A percentile compares a stretch with the other conserved stretches of the same genome.
Evolutionary conservation across 1,140 invertebrate genomes (phyloP).

Genomic region (Phortica variegata): DNA sequence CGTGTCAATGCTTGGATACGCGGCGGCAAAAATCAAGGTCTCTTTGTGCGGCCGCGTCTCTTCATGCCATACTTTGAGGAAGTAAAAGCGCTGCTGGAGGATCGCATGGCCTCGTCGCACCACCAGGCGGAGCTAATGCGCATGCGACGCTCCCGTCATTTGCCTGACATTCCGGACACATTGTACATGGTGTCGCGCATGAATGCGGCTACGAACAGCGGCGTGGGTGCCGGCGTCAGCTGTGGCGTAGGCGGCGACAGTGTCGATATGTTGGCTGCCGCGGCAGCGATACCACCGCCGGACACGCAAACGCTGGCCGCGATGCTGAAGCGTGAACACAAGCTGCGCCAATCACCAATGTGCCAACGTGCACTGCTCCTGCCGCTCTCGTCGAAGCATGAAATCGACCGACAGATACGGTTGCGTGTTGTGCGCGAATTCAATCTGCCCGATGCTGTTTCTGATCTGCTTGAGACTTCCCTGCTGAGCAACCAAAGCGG

Average conservation of each 20-base stretch:
- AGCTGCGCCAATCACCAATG: conserved; percentile 76
- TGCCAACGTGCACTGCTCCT: conserved; percentile 76
- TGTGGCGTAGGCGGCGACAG: conserved; percentile 64
- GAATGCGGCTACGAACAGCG: conserved; percentile 52
- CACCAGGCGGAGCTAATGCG: conserved; percentile 74
- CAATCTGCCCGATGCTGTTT: conserved; percentile 88
- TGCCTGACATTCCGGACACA: conserved; percentile 86
- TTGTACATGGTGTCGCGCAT: conserved; percentile 81
- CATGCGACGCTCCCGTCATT: conserved; percentile 67
- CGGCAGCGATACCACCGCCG: conserved; percentile 69
- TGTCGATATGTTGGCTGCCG: conserved; percentile 64
- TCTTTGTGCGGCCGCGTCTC: conserved; percentile 81
- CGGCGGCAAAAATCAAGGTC: conserved; percentile 73
- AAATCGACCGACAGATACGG: conserved; percentile 77
- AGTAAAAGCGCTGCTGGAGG: conserved; percentile 83
- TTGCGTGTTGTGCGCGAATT: conserved; percentile 90
- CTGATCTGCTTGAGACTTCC: conserved; percentile 73
- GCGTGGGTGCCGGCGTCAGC: conserved; percentile 60
- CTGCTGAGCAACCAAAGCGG: conserved; percentile 27
- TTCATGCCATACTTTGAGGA: conserved; percentile 95
- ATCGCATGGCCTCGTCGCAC: conserved; percentile 67
- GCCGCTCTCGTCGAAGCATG: conserved; percentile 72
- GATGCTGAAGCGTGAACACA: conserved; percentile 84
- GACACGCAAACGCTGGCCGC: conserved; percentile 73
- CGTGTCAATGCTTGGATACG: conserved; percentile 85